Base-by-base conservation (phyloP, 2,113 vertebrate genomes). In the Dendropsophus ebraccatus region DNA sequence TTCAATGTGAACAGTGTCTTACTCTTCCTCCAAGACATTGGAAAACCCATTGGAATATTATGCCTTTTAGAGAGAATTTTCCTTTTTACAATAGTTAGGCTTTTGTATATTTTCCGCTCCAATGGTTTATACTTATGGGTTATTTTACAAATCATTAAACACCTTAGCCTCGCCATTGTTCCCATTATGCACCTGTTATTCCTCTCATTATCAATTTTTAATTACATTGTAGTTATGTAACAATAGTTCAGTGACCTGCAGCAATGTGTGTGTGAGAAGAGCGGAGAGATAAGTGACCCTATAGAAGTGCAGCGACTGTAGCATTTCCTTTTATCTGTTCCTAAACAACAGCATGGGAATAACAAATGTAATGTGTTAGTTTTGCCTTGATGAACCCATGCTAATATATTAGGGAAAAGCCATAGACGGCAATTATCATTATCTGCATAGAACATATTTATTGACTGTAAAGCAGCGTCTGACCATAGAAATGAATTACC, bases 401-500 rank as follows among this genome's bases (percentile, higher is more conserved):
- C 32, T 35, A 69, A 69, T 35, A 69, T 32, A 69, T 14, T 69
- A 10, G 17, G 17, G 6, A 69, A 35, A 41, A 1, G 65, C 16
- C 65, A 19, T 32, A 69, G 35, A 69, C 16, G 32, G 65, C 65
- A 69, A 35, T 69, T 69, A 37, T 21, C 16, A 35, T 35, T 69
- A 69, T 65, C 62, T 30, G 25, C 62, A 65, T 65, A 32, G 13
- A 17, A 65, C 62, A 65, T 32, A 69, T 35, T 81, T 62, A 81
- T 62, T 73, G 81, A 23, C 67, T 23, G 14, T 4, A 45, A 56
- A 73, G 50, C 21, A 25, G 69, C 13, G 8, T 32, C 50, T 58
- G 67, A 54, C 81, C 81, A 45, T 41, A 62, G 54, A 83, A 83
- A 83, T 47, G 23, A 73, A 83, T 58, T 73, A 83, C n/a, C 80